Evolutionary conservation across 2,797 vertebrate genomes (phyloP).

Genomic region (Lepus townsendii): DNA sequence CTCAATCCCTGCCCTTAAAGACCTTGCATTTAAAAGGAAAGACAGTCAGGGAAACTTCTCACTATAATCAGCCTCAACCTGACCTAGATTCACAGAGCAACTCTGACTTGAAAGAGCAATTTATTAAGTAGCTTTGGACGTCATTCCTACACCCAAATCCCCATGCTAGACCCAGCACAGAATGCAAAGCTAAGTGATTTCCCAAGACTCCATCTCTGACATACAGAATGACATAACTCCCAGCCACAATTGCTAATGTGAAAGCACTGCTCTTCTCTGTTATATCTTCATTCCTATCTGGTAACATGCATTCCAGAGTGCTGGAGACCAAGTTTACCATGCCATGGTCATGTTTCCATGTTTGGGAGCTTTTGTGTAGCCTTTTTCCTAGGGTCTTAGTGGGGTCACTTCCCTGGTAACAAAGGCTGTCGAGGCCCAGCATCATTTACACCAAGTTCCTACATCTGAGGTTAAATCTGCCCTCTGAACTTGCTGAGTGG

Average conservation of each 20-base stretch:
- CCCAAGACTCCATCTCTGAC: not conserved
- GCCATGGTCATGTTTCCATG: not conserved
- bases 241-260: not conserved
- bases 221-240: not conserved
- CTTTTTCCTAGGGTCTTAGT: not conserved
- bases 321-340: not conserved
- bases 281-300: not conserved
- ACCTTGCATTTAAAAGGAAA: not conserved
- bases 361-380: not conserved
- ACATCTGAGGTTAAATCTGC: not conserved
- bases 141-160: not conserved
- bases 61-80: not conserved
- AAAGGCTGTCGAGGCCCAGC: not conserved
- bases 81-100: not conserved
- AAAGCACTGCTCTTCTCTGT: not conserved
- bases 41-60: not conserved
- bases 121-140: not conserved
- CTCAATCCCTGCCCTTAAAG: not conserved
- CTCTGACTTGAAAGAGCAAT: not conserved
- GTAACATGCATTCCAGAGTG: not conserved
- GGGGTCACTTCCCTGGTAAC: not conserved
- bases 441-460: not conserved
- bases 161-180: not conserved
- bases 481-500: not conserved
- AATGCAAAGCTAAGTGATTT: not conserved